Evolutionary conservation across 2,113 vertebrate species (phyloP).

Genomic region (Thunnus maccoyii): DNA sequence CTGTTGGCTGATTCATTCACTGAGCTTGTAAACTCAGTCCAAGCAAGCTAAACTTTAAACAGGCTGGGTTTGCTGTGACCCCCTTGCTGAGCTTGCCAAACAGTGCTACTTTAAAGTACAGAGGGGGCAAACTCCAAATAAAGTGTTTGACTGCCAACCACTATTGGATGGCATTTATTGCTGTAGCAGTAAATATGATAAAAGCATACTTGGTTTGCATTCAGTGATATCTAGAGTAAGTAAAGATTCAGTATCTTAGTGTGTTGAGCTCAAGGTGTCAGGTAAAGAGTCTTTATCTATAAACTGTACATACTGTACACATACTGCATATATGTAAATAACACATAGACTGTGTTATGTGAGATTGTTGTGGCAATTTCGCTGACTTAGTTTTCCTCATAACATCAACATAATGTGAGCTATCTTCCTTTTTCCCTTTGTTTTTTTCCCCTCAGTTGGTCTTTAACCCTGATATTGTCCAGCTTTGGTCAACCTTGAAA

Average conservation of each 20-base stretch:
- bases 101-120: constrained; percentile 28
- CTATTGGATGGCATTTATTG: constrained; percentile 32
- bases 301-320: not conserved
- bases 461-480: not conserved
- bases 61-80: constrained; percentile 24
- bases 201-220: constrained; percentile 11
- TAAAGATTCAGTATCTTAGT: not conserved
- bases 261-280: not conserved
- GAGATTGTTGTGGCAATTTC: not conserved
- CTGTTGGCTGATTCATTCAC: not conserved
- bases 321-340: not conserved
- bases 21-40: constrained; percentile 29
- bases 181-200: constrained; percentile 36
- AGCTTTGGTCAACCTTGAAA: not conserved
- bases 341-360: not conserved
- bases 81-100: constrained; percentile 43
- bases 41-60: constrained; percentile 63
- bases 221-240: not conserved
- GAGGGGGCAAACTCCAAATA: constrained; percentile 72
- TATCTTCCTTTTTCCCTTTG: not conserved
- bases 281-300: not conserved
- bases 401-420: not conserved
- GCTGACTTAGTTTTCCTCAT: not conserved
- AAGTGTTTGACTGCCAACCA: constrained; percentile 20
- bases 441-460: not conserved